Evolutionary conservation across 2,888 invertebrate genomes (phyloP).

Genomic region (Drymonia ruficornis): DNA sequence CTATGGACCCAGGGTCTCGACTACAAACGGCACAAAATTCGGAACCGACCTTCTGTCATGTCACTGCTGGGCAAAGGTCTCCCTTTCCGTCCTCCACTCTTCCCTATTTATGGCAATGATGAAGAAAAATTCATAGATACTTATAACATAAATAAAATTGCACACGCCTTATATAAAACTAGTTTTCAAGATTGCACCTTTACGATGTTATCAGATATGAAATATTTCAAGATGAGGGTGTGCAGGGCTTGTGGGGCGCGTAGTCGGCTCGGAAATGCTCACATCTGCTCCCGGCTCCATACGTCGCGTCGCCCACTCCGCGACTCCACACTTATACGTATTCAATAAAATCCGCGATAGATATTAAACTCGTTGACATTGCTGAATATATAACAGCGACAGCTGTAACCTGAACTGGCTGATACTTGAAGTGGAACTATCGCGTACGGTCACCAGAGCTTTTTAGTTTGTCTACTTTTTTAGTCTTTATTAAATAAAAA

Average conservation of each 20-base stretch:
- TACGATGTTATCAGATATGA: constrained; percentile 34
- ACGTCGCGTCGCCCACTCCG: constrained; percentile 48
- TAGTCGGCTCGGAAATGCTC: constrained; percentile 34
- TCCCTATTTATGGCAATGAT: too few species aligned
- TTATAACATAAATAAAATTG: too few species aligned
- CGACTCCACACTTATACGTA: constrained; percentile 52
- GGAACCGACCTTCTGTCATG: too few species aligned
- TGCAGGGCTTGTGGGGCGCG: constrained; percentile 25
- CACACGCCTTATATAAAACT: constrained; percentile 9
- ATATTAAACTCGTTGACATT: constrained; percentile 68
- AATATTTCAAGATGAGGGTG: constrained; percentile 36
- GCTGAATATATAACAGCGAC: constrained; percentile 59
- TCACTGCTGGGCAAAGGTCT: too few species aligned
- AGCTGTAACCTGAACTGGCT: constrained; percentile 58
- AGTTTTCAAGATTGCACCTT: constrained; percentile 28
- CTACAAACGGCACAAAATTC: too few species aligned
- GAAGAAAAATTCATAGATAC: too few species aligned
- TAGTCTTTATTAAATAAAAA: too few species aligned
- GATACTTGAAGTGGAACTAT: constrained; percentile 13
- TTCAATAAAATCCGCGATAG: constrained; percentile 57
- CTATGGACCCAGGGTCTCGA: too few species aligned
- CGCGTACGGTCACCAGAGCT: too few species aligned
- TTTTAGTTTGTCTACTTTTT: too few species aligned
- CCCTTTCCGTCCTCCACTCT: too few species aligned
- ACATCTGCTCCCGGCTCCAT: constrained; percentile 55